Percentiles rank a stretch among this genome's conserved stretches.
phyloP scores from a whole-genome alignment of 92 coral and sea anemone genomes.

The Ricordea florida region DNA sequence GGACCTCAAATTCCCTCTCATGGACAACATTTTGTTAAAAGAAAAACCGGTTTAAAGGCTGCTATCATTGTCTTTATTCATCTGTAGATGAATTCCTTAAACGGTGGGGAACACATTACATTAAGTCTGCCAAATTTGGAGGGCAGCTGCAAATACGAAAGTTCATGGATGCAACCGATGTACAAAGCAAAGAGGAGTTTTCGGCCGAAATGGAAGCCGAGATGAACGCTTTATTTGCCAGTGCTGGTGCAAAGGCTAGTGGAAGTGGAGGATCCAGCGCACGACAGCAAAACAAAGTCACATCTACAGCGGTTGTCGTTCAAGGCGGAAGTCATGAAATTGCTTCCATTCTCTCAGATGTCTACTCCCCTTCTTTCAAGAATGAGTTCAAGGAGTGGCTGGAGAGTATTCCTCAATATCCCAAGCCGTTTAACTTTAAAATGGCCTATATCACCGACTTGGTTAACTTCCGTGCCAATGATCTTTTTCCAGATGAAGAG shows the following conservation, averaged over 20 bases:
- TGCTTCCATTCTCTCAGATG: conserved; percentile 17
- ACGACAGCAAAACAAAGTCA: too few species aligned
- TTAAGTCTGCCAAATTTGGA: conserved; percentile 36
- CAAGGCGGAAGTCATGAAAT: conserved; percentile 42
- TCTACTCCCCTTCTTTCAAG: conserved; percentile 34
- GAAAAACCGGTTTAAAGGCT: too few species aligned
- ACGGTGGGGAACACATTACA: conserved; percentile 53
- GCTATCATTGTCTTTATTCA: too few species aligned
- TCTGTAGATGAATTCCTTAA: conserved; percentile 42
- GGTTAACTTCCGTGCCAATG: conserved; percentile 22
- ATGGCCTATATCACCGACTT: conserved; percentile 31
- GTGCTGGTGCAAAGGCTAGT: conserved; percentile 8
- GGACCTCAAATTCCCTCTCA: too few species aligned
- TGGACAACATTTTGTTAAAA: too few species aligned
- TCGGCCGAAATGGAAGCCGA: conserved; percentile 21
- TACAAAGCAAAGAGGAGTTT: conserved; percentile 7
- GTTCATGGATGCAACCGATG: conserved; percentile 25
- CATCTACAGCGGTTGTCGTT: too few species aligned
- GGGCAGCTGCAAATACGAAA: conserved; percentile 46
- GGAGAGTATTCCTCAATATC: conserved; percentile 29
- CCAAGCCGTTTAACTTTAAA: conserved; percentile 55
- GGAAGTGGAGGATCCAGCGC: neutral
- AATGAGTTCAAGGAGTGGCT: conserved; percentile 43
- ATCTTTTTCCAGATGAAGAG: conserved; percentile 37
- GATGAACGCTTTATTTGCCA: conserved; percentile 27